Evolutionary conservation across 2,113 vertebrate genomes (phyloP), one percentile per base, ranked within the genome.

Genomic region (Probosciger aterrimus): DNA sequence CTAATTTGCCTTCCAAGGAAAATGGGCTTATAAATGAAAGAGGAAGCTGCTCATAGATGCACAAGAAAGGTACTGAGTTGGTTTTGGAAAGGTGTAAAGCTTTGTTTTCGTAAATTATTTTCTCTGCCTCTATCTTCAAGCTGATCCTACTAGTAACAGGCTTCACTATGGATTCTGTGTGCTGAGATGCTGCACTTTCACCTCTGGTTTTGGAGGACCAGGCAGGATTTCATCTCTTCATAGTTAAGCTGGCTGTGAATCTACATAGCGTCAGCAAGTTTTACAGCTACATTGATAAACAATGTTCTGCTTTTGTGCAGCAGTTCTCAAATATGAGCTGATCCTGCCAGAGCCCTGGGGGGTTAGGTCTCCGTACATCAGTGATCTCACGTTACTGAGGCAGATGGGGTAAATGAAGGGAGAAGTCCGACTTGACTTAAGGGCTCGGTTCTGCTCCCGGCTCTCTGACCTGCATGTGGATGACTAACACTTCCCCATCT

Each of bases 341-440:
- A 94, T 93, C 57, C 73, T 92, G 47, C 69, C 69, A 57, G 27
- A 37, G 76, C 82, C 92, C 79, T 37, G 62, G 64, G 76, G 86
- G 49, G 74, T 86, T 88, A 57, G 92, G 80, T 95, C 93, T 92
- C 93, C 79, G 90, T 55, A 69, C 71, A 82, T 81, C 96, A 96
- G n/a, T 90, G 91, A 84, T 86, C 92, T 92, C 78, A 82, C 22
- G 59, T 52, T 91, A 88, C 47, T 73, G 52, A 94, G 96, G 94
- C 95, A 89, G 83, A 96, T 84, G 91, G 87, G 86, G 39, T 91
- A 91, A 82, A 88, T 91, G 94, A 86, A 96, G 89, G 47, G 92
- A 96, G 90, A 97, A 97, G 65, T 89, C 89, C 80, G 89, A 3
- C 80, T 86, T 82, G 89, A 86, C 93, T 93, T 68, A 55, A 92